Base-by-base conservation (phyloP, 53 echinoderm and acorn worm genomes). In the Temnopleurus reevesii region DNA sequence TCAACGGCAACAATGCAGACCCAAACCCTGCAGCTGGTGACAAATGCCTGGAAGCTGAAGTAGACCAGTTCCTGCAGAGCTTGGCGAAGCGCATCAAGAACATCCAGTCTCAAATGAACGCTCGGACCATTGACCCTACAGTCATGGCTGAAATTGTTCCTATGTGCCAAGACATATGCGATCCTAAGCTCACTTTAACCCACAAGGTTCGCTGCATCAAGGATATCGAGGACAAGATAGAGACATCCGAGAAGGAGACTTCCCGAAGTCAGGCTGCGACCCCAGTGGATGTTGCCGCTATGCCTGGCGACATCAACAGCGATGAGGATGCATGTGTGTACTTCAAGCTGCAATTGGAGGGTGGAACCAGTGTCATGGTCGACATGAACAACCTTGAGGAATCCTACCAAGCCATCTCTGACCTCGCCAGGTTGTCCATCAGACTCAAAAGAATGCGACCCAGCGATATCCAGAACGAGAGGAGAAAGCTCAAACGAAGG, bases 121-220 rank as follows among this genome's bases (percentile, higher is more conserved):
- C 65, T 2, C 66, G 88, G 5, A 87, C 47, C 53, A 34, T 87
- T 4, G 88, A 87, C 76, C 88, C 71, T 4, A 54, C 66, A 2
- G 66, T 49, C 46, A 45, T 87, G 29, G 35, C 29, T 29, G 88
- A 65, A 27, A 87, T 87, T 31, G 71, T 87, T 15, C 88, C 88
- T 66, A 30, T 87, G 19, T 87, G 88, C 38, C 88, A 87, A 31
- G 71, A 87, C 71, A 66, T 87, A 27, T 87, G 88, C 29, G 23
- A 87, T 49, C 66, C 88, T 6, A 71, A 87, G 88, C 51, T 65
- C 2, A 46, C 88, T 8, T 53, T 87, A 17, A 46, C 46, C 29
- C 24, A 53, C 28, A 87, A 87, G 53, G 88, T 87, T 3, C 21
- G 12, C 18, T 66, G 49, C 53, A 66, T 87, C 35, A 54, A 38